Conservation (phyloP, 2,888 invertebrate genomes). For the Drosophila parthenogenetica region DNA sequence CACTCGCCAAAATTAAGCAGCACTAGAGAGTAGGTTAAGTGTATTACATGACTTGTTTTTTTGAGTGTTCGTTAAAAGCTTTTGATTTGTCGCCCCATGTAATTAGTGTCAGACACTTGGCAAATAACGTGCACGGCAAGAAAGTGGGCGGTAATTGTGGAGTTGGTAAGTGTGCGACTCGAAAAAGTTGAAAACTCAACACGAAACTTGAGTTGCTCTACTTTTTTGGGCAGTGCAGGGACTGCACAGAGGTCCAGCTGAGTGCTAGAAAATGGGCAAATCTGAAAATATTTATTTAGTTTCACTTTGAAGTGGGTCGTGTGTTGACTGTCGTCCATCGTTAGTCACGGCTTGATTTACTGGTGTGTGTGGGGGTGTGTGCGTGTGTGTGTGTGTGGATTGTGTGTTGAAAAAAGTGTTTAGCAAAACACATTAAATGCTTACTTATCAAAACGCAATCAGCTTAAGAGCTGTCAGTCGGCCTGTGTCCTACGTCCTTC, state of each 20-base stretch:
- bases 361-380: slow-evolving; percentile 38
- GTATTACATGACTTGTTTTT: slow-evolving; percentile 31
- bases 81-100: slow-evolving; percentile 67
- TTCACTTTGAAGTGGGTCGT: slow-evolving; percentile 69
- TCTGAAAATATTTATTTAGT: slow-evolving; percentile 76
- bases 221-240: slow-evolving; percentile 2
- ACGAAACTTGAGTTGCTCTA: not conserved
- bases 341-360: slow-evolving; percentile 34
- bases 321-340: slow-evolving; percentile 18
- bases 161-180: too few species aligned
- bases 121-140: slow-evolving; percentile 24
- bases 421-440: slow-evolving; percentile 81
- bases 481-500: slow-evolving; percentile 11
- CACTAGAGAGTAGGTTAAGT: slow-evolving; percentile 1
- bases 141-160: not conserved
- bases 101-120: slow-evolving; percentile 65
- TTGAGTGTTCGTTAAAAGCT: slow-evolving; percentile 42
- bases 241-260: slow-evolving; percentile 6
- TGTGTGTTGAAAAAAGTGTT: slow-evolving; percentile 67
- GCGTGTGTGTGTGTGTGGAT: slow-evolving; percentile 28
- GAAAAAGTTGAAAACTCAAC: too few species aligned
- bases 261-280: slow-evolving; percentile 15
- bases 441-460: slow-evolving; percentile 79
- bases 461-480: slow-evolving; percentile 65
- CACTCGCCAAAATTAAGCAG: not conserved